Evolutionary conservation across 1,140 invertebrate genomes (phyloP).

Genomic region (Tribolium castaneum): DNA sequence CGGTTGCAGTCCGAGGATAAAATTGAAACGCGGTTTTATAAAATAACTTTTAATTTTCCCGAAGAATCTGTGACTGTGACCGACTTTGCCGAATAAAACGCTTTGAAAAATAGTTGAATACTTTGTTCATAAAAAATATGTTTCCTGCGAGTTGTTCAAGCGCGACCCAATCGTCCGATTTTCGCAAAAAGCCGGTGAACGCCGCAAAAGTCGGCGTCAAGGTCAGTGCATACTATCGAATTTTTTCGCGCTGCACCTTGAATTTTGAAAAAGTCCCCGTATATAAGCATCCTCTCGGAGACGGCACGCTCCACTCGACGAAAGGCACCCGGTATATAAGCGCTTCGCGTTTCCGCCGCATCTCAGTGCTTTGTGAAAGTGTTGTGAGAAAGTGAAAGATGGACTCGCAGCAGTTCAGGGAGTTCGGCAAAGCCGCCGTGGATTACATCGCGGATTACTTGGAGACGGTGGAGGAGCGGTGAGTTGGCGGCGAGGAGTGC

Average conservation of each 20-base stretch:
- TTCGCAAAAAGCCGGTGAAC: neutral
- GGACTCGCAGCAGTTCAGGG: constrained; percentile 77
- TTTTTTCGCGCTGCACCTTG: constrained; percentile 5
- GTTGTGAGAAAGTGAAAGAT: constrained; percentile 64
- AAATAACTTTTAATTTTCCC: constrained; percentile 8
- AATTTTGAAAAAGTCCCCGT: constrained; percentile 10
- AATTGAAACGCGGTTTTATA: constrained; percentile 43
- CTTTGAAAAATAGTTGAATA: neutral
- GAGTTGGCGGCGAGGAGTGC: constrained; percentile 55
- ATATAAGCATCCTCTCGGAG: neutral
- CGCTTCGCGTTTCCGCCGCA: neutral
- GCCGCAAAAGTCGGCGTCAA: neutral
- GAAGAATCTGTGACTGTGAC: neutral
- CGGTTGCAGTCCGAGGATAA: constrained; percentile 20
- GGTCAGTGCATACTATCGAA: neutral
- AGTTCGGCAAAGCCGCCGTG: constrained; percentile 79
- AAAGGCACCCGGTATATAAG: constrained; percentile 14
- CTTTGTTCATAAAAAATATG: no score
- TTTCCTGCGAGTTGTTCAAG: neutral
- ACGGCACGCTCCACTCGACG: neutral
- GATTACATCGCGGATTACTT: constrained; percentile 84
- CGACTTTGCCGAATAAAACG: neutral
- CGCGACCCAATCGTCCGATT: no score
- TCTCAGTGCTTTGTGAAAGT: constrained; percentile 40
- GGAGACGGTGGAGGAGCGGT: constrained; percentile 78